Percentiles rank a stretch among this genome's conserved stretches.
Conservation (phyloP, 2,797 vertebrate genomes). For the Hippocampus kuda region DNA sequence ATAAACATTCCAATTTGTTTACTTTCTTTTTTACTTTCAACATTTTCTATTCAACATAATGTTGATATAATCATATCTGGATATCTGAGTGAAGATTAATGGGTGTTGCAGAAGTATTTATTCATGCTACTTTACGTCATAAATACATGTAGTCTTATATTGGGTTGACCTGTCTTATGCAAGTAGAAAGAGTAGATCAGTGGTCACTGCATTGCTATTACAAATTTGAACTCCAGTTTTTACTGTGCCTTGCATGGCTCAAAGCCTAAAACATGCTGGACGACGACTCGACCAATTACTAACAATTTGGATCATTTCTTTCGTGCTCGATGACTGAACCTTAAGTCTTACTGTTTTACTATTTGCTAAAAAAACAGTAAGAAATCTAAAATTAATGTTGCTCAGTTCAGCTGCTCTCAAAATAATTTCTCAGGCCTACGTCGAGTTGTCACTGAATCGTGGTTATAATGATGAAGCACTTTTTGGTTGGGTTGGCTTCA, state of each 20-base stretch:
- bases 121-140: neutral
- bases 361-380: no score
- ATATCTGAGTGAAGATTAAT: neutral
- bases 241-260: neutral
- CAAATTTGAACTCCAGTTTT: neutral
- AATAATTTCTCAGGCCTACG: neutral
- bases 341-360: no score
- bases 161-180: neutral
- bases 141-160: neutral
- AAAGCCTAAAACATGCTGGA: no score
- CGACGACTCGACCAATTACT: no score
- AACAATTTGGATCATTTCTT: no score
- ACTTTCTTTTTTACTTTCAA: neutral
- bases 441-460: no score
- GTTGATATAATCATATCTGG: no score
- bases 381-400: neutral
- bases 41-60: no score
- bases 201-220: neutral
- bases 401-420: neutral
- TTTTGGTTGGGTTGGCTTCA: neutral
- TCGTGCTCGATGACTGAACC: no score
- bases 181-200: neutral
- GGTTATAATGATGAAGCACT: neutral
- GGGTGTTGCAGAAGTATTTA: neutral
- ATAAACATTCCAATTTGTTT: neutral